A percentile compares a stretch with the other conserved stretches of the same genome.
These are phyloP conservation scores for Oscheius sp. DNA, from an alignment of 1,140 invertebrate genomes.

Conservation along the genomic window DNA sequence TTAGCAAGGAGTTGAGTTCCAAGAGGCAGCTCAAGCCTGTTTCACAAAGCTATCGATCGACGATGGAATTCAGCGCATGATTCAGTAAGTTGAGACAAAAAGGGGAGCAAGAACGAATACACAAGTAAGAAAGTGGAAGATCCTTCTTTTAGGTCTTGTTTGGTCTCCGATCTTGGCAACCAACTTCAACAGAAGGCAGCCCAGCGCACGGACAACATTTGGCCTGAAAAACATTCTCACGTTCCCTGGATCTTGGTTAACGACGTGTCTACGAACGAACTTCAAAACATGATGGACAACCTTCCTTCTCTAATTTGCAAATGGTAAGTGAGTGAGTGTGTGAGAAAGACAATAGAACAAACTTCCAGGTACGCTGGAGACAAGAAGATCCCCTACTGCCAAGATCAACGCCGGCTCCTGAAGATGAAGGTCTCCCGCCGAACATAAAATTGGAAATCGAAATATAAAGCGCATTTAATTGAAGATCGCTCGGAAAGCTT, in stretches of 20 bases:
- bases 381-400: slow-evolving; percentile 28
- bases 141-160: slow-evolving; percentile 10
- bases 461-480: no score
- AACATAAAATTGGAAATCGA: no score
- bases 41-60: slow-evolving; percentile 18
- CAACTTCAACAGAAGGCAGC: slow-evolving; percentile 27
- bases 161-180: neutral
- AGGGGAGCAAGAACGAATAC: neutral
- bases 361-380: slow-evolving; percentile 20
- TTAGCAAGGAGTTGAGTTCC: slow-evolving; percentile 2
- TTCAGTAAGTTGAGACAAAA: slow-evolving; percentile 17
- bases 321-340: slow-evolving; percentile 12
- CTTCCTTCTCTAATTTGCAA: slow-evolving; percentile 28
- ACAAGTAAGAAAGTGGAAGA: neutral
- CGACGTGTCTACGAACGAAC: slow-evolving; percentile 4
- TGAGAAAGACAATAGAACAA: neutral
- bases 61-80: slow-evolving; percentile 23
- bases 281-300: slow-evolving; percentile 5
- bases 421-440: neutral
- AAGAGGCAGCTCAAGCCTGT: slow-evolving; percentile 17
- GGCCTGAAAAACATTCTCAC: slow-evolving; percentile 26
- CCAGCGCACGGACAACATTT: slow-evolving; percentile 18
- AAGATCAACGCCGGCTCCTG: neutral
- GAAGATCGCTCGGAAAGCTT: no score
- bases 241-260: slow-evolving; percentile 33